Evolutionary conservation across 2,797 vertebrate genomes (phyloP).

Genomic region (Cichlasoma orientale): DNA sequence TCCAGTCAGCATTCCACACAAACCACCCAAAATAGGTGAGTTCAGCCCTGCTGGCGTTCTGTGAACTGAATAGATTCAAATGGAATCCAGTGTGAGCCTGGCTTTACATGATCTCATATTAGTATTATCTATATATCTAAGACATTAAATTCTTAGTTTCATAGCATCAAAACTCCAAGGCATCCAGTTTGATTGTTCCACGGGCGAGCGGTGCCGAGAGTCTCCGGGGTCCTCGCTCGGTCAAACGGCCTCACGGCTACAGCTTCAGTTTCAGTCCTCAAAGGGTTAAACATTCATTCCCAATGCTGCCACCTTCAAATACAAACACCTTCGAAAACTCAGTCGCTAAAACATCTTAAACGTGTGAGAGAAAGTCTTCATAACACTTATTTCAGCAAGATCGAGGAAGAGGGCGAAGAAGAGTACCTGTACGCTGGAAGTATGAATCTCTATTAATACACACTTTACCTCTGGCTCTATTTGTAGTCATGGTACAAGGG

Average conservation of each 20-base stretch:
- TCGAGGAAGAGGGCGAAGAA: neutral
- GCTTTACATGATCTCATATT: neutral
- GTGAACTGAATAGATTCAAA: constrained; percentile 6
- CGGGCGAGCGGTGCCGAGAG: too few species aligned
- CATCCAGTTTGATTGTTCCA: constrained; percentile 14
- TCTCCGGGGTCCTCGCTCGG: neutral
- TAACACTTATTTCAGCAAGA: neutral
- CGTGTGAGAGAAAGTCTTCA: neutral
- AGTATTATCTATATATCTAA: neutral
- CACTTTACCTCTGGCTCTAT: constrained; percentile 1
- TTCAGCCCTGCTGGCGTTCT: neutral
- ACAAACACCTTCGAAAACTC: constrained; percentile 59
- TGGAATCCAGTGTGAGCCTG: constrained; percentile 1
- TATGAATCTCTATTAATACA: constrained; percentile 36
- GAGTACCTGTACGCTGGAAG: constrained; percentile 19
- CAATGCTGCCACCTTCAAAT: constrained; percentile 24
- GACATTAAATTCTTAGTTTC: neutral
- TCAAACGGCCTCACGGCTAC: constrained; percentile 13
- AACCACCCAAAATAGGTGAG: neutral
- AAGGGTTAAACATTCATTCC: constrained; percentile 49
- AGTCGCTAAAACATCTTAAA: constrained; percentile 42
- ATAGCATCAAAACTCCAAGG: constrained; percentile 1
- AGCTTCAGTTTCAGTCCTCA: constrained; percentile 2
- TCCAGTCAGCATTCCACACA: neutral
- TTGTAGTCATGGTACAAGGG: constrained; percentile 16